phyloP scores from a whole-genome alignment of 2,797 vertebrate genomes.

The Anas bahamensis region DNA sequence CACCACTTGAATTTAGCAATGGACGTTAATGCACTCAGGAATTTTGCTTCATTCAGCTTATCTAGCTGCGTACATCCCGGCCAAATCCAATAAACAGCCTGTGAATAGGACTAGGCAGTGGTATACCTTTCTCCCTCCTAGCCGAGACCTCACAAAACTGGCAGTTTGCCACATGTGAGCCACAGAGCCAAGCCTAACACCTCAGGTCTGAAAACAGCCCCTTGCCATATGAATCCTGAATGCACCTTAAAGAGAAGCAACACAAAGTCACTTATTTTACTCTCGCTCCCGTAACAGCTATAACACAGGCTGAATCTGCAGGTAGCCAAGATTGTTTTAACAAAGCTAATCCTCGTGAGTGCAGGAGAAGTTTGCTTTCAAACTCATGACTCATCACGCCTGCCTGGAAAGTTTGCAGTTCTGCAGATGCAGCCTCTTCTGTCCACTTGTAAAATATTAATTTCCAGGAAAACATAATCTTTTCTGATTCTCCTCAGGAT shows the following conservation, averaged over 20 bases:
- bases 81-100: background rate
- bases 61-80: background rate
- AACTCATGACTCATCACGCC: background rate
- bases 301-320: background rate
- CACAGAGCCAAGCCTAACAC: constrained; percentile 1
- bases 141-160: background rate
- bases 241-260: background rate
- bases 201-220: background rate
- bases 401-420: background rate
- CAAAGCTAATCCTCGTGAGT: background rate
- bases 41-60: background rate
- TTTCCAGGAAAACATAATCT: background rate
- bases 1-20: background rate
- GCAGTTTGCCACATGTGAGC: background rate
- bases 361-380: background rate
- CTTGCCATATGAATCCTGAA: background rate
- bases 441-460: background rate
- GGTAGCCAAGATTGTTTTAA: background rate
- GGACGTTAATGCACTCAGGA: background rate
- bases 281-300: background rate
- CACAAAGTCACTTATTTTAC: background rate
- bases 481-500: background rate
- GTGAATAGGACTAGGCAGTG: background rate
- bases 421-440: background rate
- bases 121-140: background rate